phyloP scores from a whole-genome alignment of 2,797 vertebrate genomes.

The Hippopotamyrus pictus region DNA sequence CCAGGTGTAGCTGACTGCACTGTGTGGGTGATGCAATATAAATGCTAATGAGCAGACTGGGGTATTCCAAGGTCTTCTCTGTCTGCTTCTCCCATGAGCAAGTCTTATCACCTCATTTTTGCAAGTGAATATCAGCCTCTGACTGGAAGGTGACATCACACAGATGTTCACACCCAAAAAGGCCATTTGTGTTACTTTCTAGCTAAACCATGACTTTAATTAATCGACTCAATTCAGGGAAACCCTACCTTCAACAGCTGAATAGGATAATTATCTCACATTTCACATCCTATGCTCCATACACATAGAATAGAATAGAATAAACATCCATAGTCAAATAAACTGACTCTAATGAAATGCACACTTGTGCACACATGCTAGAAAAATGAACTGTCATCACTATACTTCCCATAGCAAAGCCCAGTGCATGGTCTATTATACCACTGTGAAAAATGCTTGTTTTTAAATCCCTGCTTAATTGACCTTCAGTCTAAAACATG shows the following conservation, averaged over 20 bases:
- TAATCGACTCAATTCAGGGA: background rate
- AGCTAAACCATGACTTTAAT: background rate
- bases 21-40: slow-evolving; percentile 57
- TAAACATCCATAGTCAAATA: background rate
- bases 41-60: slow-evolving; percentile 57
- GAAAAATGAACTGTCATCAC: background rate
- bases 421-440: background rate
- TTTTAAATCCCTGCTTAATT: background rate
- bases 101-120: slow-evolving; percentile 18
- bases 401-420: background rate
- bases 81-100: background rate
- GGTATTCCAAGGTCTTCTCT: slow-evolving; percentile 37
- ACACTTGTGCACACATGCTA: background rate
- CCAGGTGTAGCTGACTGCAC: slow-evolving; percentile 44
- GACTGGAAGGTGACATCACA: background rate
- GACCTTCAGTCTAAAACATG: background rate
- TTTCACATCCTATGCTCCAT: background rate
- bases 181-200: background rate
- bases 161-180: background rate
- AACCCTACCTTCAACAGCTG: background rate
- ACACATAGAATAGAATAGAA: background rate
- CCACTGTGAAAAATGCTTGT: background rate
- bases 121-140: background rate
- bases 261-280: background rate
- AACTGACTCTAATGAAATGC: background rate